Base-by-base conservation (phyloP, 2,797 vertebrate species). In the Danio albolineatus region DNA sequence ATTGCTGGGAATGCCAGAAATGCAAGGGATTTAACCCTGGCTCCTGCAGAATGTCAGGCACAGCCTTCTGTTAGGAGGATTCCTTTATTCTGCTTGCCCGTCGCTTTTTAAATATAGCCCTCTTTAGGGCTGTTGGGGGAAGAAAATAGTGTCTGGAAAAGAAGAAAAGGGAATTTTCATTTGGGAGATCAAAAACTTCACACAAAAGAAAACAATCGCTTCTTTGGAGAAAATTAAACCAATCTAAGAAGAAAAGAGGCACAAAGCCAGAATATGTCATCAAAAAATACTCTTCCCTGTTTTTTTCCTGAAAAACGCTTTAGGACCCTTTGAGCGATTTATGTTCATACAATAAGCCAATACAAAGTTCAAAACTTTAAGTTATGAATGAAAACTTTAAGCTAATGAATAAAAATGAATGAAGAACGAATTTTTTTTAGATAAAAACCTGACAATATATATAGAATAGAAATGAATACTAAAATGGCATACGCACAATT, bases 1-100 rank as follows among this genome's bases (percentile, higher is more conserved):
- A 88, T 87, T 87, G 61, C 61, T 59, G 82, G 85, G 89, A 90
- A 84, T 85, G 74, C 57, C 69, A 87, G 82, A 57, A 85, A 86
- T 73, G 81, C 44, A 36, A 82, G 78, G 75, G 74, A 79, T 88
- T 85, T 82, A 87, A 80, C 85, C 69, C 85, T 39, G 60, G 69
- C 71, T 82, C 65, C 66, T 83, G 61, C 78, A 78, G 83, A 84
- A 84, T 72, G 53, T 77, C 21, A 81, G 44, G 17, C 64, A 70
- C 65, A 82, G 78, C 70, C 76, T 83, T 70, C 38, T 76, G 85
- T 80, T 82, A 64, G 54, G 67, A 75, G 71, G 36, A 82, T 84
- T 81, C 73, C 69, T 54, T 77, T 60, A 67, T 82, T 79, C 76
- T 46, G 66, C 78, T 73, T 82, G 48, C 76, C 80, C 39, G 10